Percentiles rank a stretch among this genome's conserved stretches.
Conservation (phyloP, 2,113 vertebrate genomes). For the Bufo gargarizans region DNA sequence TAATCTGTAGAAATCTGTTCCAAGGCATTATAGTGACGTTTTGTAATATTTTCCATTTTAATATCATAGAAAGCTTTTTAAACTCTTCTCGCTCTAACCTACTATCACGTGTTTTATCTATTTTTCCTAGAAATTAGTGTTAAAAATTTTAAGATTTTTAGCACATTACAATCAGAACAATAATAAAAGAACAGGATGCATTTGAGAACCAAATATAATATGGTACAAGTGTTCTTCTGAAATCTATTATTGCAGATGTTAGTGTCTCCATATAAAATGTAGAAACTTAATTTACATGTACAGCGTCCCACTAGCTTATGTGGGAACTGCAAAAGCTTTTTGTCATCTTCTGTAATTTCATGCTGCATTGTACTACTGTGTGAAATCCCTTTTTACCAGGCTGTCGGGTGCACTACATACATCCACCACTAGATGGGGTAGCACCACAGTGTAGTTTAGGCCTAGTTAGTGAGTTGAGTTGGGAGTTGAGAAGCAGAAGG, state of each 20-base stretch:
- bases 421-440: too few relatives aligned
- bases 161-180: background rate
- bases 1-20: background rate
- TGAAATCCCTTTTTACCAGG: too few relatives aligned
- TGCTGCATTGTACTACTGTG: too few relatives aligned
- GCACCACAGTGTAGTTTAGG: too few relatives aligned
- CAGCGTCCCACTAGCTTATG: too few relatives aligned
- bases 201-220: background rate
- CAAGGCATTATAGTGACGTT: background rate
- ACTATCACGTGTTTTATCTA: background rate
- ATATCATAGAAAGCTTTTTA: background rate
- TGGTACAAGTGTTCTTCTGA: background rate
- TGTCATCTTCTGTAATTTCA: too few relatives aligned
- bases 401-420: too few relatives aligned
- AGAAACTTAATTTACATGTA: background rate
- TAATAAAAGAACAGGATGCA: background rate
- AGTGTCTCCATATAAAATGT: background rate
- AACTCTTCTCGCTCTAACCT: background rate
- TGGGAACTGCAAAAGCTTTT: too few relatives aligned
- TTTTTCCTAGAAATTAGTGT: background rate
- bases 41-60: background rate
- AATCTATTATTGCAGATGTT: background rate
- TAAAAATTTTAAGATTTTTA: background rate
- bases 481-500: too few relatives aligned
- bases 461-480: too few relatives aligned